Evolutionary conservation across 2,888 invertebrate genomes (phyloP).

Genomic region (Drosophila fungiperda): DNA sequence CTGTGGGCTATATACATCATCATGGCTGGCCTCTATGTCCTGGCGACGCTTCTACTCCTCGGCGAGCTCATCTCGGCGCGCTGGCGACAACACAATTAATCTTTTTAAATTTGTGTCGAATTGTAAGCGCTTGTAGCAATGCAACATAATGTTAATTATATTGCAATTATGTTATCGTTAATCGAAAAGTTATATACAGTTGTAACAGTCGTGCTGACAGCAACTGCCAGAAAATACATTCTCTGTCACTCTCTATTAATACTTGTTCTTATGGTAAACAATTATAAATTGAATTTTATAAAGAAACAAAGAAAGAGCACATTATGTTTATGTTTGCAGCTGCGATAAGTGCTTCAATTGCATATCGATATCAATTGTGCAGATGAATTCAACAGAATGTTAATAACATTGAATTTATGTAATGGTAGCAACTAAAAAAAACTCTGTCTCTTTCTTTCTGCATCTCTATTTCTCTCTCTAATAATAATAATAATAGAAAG

Average conservation of each 20-base stretch:
- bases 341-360: not conserved
- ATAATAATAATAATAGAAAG: not conserved
- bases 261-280: not conserved
- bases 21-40: not conserved
- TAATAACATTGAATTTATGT: not conserved
- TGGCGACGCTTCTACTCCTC: not conserved
- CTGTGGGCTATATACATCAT: not conserved
- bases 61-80: constrained; percentile 47
- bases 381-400: not conserved
- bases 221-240: not conserved
- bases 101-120: not conserved
- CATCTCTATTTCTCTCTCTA: not conserved
- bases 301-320: not conserved
- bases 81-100: not conserved
- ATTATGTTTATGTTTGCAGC: not conserved
- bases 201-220: not conserved
- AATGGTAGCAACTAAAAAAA: not conserved
- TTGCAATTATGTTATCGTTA: not conserved
- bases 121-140: not conserved
- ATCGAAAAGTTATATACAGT: not conserved
- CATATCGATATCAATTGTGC: not conserved
- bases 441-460: not conserved
- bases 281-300: not conserved
- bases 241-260: not conserved
- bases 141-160: not conserved